phyloP scores from a whole-genome alignment of 2,797 vertebrate species.

The Bucorvus abyssinicus region DNA sequence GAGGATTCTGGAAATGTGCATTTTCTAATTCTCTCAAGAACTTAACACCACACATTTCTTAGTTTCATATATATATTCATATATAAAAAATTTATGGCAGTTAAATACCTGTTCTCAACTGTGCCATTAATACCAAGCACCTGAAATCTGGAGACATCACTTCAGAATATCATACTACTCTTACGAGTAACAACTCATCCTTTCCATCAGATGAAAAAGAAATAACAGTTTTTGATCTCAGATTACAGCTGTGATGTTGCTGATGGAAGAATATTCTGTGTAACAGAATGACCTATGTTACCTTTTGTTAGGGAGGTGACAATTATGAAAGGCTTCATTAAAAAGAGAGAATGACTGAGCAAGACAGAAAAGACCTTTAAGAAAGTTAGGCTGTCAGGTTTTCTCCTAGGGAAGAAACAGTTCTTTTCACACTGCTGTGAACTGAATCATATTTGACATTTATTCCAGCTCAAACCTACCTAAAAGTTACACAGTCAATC shows the following conservation, averaged over 20 bases:
- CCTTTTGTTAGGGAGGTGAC: constrained; percentile 43
- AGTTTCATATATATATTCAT: not conserved
- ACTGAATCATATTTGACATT: constrained; percentile 63
- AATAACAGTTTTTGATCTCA: constrained; percentile 26
- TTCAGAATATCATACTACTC: not conserved
- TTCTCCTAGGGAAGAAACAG: constrained; percentile 39
- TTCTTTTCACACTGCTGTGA: constrained; percentile 38
- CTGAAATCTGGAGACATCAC: not conserved
- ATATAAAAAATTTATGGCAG: not conserved
- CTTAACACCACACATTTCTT: not conserved
- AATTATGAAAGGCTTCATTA: constrained; percentile 45
- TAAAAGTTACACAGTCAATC: constrained; percentile 58
- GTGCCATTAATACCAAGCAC: not conserved
- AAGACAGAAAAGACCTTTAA: constrained; percentile 52
- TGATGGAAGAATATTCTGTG: constrained; percentile 28
- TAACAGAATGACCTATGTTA: constrained; percentile 44
- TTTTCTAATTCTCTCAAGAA: not conserved
- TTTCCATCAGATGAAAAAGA: not conserved
- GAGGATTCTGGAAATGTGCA: not conserved
- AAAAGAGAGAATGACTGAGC: constrained; percentile 19
- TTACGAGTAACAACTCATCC: not conserved
- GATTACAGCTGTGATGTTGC: not conserved
- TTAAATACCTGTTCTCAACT: not conserved
- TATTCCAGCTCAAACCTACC: constrained; percentile 47
- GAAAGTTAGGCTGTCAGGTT: constrained; percentile 59